Conservation (phyloP, 1,140 invertebrate species). For the Pseudomyrmex dendroicus region DNA sequence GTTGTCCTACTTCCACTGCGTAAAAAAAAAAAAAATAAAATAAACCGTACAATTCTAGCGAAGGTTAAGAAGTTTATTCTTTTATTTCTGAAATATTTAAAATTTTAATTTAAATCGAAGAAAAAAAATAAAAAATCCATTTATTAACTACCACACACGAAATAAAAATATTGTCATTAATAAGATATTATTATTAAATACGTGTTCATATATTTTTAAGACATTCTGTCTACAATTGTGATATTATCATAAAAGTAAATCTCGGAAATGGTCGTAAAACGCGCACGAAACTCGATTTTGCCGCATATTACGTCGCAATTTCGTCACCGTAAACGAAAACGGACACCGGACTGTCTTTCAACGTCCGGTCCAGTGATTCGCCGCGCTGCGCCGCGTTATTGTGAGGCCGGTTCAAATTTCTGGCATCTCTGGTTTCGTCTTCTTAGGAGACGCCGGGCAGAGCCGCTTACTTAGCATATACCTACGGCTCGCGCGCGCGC, state of each 20-base stretch:
- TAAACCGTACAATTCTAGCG: too few relatives aligned
- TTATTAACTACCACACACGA: too few relatives aligned
- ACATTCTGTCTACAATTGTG: too few relatives aligned
- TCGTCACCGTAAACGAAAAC: conserved; percentile 43
- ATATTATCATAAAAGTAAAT: too few relatives aligned
- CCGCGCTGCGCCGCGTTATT: conserved; percentile 24
- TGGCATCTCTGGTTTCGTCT: conserved; percentile 63
- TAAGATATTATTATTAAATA: too few relatives aligned
- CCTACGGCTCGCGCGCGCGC: conserved; percentile 23
- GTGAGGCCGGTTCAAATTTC: conserved; percentile 55
- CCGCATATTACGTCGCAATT: conserved; percentile 34
- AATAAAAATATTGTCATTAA: too few relatives aligned
- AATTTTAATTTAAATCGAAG: too few relatives aligned
- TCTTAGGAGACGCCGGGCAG: conserved; percentile 11
- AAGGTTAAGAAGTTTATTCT: neutral
- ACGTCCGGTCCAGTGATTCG: conserved; percentile 48
- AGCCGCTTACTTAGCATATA: conserved; percentile 64
- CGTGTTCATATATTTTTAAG: too few relatives aligned
- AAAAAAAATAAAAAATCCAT: too few relatives aligned
- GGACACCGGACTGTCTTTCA: conserved; percentile 48
- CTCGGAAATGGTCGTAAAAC: too few relatives aligned
- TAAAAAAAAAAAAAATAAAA: too few relatives aligned
- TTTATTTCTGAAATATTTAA: neutral
- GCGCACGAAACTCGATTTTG: neutral
- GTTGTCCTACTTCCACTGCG: too few relatives aligned